Base-by-base conservation (phyloP, 1,140 invertebrate genomes). In the Saccostrea echinata region DNA sequence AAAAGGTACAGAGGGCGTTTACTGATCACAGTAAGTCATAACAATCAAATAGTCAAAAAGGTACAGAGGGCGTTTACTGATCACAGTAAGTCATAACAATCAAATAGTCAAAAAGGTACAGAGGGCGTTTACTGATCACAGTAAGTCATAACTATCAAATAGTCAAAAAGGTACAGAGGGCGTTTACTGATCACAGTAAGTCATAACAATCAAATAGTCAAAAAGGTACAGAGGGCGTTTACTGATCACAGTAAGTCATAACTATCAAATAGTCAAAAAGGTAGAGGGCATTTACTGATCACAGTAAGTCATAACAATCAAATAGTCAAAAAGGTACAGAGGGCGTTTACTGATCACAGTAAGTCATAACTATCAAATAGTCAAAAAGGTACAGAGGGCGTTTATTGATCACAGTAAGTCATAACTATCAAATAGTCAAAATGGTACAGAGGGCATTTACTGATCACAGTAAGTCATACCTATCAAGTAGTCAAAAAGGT, bases 401-500 rank as follows among this genome's bases (percentile, higher is more conserved):
- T 43, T 43, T 6, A 43, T 4, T 43, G 43, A 43, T 43, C 43
- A 43, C 43, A 43, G 6, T 43, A 43, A 43, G 43, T 9, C 9
- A 43, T 43, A 9, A 8, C 4, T 43, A 6, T 43, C 43, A 43
- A 43, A 9, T 43, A 8, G 9, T 6, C 6, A 43, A 83, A 90
- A 91, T 33, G 18, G 18, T 57, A 21, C n/a, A 21, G 16, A n/a
- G 3, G 4, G 43, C 43, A 43, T 43, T 43, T 6, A 43, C 6
- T 43, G 43, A 43, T 43, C 43, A 43, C 43, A 43, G 6, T 43
- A 43, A 43, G 43, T 9, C 9, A 43, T 43, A 9, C 9, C 4
- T 43, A 6, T 43, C 43, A 43, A 43, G 43, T 43, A 8, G 9
- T 6, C 6, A 43, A 83, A 90, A 91, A 52, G 18, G 18, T 57